Percentiles rank a stretch among this genome's conserved stretches.
Evolutionary conservation across 2,888 invertebrate genomes (phyloP).

Genomic region (Lapara coniferarum): DNA sequence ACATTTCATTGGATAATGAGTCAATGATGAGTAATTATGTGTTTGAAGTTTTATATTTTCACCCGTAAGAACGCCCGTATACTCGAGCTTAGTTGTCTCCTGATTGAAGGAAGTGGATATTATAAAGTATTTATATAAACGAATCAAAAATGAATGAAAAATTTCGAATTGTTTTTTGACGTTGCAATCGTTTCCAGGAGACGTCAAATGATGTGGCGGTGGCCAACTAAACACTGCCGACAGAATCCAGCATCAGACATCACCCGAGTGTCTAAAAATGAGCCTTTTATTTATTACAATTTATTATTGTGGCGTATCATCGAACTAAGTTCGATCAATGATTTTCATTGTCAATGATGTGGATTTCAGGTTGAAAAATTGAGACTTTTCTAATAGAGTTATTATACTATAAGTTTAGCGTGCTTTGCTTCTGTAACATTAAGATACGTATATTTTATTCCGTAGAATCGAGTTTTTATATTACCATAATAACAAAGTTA

Average conservation of each 20-base stretch:
- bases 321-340: constrained; percentile 78
- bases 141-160: no score
- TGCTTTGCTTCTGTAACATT: constrained; percentile 82
- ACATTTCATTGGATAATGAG: no score
- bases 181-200: constrained; percentile 55
- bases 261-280: constrained; percentile 58
- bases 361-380: constrained; percentile 68
- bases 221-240: constrained; percentile 56
- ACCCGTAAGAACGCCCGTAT: no score
- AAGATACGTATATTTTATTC: constrained; percentile 82
- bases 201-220: constrained; percentile 63
- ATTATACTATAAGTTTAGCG: constrained; percentile 82
- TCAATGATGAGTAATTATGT: no score
- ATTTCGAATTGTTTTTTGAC: background rate
- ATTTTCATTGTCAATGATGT: constrained; percentile 65
- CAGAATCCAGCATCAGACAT: constrained; percentile 41
- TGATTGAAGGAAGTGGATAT: no score
- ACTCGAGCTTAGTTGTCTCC: no score
- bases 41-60: no score
- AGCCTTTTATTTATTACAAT: constrained; percentile 79
- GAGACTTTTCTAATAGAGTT: constrained; percentile 73
- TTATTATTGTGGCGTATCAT: constrained; percentile 68
- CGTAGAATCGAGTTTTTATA: constrained; percentile 77
- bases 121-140: no score
- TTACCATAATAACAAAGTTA: constrained; percentile 80